phyloP scores from a whole-genome alignment of 2,113 vertebrate genomes.

The Tetrax tetrax region DNA sequence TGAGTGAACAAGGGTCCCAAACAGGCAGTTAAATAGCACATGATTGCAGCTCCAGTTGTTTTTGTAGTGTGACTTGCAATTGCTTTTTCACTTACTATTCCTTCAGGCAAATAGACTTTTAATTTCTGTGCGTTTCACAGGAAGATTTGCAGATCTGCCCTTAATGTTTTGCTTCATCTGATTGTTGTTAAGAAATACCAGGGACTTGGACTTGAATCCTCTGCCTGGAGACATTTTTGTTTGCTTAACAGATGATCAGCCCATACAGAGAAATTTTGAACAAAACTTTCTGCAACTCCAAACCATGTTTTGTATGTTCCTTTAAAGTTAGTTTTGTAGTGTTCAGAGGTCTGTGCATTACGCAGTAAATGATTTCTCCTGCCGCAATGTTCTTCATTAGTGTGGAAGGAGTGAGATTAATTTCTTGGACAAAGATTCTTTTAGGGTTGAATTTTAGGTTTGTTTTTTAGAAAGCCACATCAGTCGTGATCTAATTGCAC shows the following conservation, averaged over 20 bases:
- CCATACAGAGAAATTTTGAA: background rate
- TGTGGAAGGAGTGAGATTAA: background rate
- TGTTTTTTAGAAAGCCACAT: slow-evolving; percentile 47
- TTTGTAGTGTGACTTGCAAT: slow-evolving; percentile 13
- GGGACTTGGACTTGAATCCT: slow-evolving; percentile 39
- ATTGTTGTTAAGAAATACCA: slow-evolving; percentile 29
- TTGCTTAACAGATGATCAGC: slow-evolving; percentile 5
- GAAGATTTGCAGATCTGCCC: slow-evolving; percentile 15
- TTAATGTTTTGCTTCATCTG: slow-evolving; percentile 34
- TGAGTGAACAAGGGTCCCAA: slow-evolving; percentile 43
- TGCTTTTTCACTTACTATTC: slow-evolving; percentile 43
- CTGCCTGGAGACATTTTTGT: slow-evolving; percentile 23
- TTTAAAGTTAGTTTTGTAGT: background rate
- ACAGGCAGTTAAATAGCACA: slow-evolving; percentile 22
- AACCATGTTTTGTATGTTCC: background rate
- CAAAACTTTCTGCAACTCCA: slow-evolving; percentile 15
- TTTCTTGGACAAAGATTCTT: background rate
- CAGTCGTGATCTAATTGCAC: slow-evolving; percentile 44
- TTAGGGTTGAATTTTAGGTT: slow-evolving; percentile 26
- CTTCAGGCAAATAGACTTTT: slow-evolving; percentile 19
- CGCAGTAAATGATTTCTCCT: background rate
- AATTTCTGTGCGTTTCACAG: slow-evolving; percentile 14
- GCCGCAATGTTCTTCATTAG: background rate
- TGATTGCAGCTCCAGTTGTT: slow-evolving; percentile 4
- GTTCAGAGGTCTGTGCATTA: background rate